These are phyloP conservation scores for Eristalis arbustorum DNA, from an alignment of 2,888 invertebrate genomes.

Conservation along the genomic window DNA sequence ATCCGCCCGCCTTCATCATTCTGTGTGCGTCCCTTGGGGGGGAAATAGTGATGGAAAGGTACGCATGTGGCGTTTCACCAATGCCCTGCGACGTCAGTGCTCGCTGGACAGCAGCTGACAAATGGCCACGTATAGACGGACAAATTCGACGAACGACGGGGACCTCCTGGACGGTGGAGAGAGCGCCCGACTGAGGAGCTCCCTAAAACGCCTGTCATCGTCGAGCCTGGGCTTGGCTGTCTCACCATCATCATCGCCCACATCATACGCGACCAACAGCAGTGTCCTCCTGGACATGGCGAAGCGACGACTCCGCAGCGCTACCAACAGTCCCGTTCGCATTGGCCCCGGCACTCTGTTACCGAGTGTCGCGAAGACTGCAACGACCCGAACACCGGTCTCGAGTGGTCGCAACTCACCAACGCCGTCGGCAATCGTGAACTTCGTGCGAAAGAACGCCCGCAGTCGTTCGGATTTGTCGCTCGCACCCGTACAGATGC, in stretches of 20 bases:
- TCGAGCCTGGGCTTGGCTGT: conserved; percentile 61
- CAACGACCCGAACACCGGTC: conserved; percentile 19
- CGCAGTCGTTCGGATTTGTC: conserved; percentile 71
- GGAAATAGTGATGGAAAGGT: conserved; percentile 74
- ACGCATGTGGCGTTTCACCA: conserved; percentile 74
- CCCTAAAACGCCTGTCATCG: conserved; percentile 65
- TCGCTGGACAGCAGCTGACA: conserved; percentile 73
- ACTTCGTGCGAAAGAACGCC: conserved; percentile 56
- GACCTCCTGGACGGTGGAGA: conserved; percentile 35
- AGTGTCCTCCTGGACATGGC: conserved; percentile 59
- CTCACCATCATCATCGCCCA: conserved; percentile 39
- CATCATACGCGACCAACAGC: conserved; percentile 43
- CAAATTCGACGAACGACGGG: conserved; percentile 57
- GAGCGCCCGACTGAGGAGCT: conserved; percentile 41
- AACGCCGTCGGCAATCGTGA: conserved; percentile 51
- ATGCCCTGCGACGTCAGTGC: conserved; percentile 73
- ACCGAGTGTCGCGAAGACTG: conserved; percentile 16
- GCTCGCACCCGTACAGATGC: conserved; percentile 46
- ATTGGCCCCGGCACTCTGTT: conserved; percentile 43
- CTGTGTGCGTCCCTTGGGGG: background rate
- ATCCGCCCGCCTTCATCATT: conserved; percentile 24
- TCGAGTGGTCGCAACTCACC: conserved; percentile 55
- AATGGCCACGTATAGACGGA: conserved; percentile 47
- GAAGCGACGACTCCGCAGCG: conserved; percentile 65
- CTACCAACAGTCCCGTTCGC: conserved; percentile 64